Conservation (phyloP, 1,140 invertebrate genomes). For the Eueides isabella region DNA sequence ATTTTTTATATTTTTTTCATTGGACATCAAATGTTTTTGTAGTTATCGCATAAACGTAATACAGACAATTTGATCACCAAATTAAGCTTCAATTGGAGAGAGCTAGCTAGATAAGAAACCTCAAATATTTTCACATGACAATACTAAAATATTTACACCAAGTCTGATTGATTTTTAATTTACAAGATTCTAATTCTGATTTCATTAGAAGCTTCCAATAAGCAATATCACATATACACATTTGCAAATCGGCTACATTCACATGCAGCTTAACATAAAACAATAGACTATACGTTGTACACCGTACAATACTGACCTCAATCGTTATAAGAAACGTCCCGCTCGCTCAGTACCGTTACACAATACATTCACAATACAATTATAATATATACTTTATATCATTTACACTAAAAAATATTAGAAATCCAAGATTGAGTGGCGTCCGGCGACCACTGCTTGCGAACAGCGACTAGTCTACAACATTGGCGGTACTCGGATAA, state of each 20-base stretch:
- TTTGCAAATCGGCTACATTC: not conserved
- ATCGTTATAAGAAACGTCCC: slow-evolving; percentile 30
- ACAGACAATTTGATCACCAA: too few species aligned
- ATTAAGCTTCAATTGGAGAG: too few species aligned
- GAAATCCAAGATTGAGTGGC: slow-evolving; percentile 34
- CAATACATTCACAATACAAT: slow-evolving; percentile 49
- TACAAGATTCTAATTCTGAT: too few species aligned
- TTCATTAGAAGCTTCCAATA: not conserved
- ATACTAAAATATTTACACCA: too few species aligned
- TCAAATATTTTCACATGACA: too few species aligned
- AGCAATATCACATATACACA: not conserved
- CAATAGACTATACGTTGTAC: slow-evolving; percentile 6
- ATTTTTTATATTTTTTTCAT: not conserved
- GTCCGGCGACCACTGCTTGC: slow-evolving; percentile 57
- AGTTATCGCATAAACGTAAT: not conserved
- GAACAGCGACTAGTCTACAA: slow-evolving; percentile 53
- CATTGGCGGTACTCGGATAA: slow-evolving; percentile 59
- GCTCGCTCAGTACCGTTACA: slow-evolving; percentile 53
- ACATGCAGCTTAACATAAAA: slow-evolving; percentile 37
- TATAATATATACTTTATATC: not conserved
- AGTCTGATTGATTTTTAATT: too few species aligned
- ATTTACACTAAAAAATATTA: slow-evolving; percentile 25
- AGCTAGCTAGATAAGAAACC: too few species aligned
- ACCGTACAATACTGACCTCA: slow-evolving; percentile 43
- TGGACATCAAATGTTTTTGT: too few species aligned